These are phyloP conservation scores for Stigmatopora argus DNA, from an alignment of 2,113 vertebrate species.

Conservation along the genomic window DNA sequence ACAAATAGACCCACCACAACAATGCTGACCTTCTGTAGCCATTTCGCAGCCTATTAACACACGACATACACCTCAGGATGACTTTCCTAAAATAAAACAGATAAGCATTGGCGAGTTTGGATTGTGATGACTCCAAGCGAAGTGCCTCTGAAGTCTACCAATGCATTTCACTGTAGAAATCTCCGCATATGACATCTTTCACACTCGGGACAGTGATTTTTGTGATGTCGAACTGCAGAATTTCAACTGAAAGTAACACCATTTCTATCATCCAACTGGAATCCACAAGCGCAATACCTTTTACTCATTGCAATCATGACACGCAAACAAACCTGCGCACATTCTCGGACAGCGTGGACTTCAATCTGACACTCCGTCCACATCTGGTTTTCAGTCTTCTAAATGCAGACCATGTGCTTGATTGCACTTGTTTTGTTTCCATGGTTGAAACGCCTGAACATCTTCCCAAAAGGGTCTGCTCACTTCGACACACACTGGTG, in stretches of 20 bases:
- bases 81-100: slow-evolving; percentile 40
- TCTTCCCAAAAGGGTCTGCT: slow-evolving; percentile 32
- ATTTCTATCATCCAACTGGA: too few relatives aligned
- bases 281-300: too few relatives aligned
- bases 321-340: slow-evolving; percentile 15
- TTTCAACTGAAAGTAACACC: not conserved
- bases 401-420: slow-evolving; percentile 16
- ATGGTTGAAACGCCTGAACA: not conserved
- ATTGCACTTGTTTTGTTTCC: slow-evolving; percentile 28
- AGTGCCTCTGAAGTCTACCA: slow-evolving; percentile 8
- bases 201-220: not conserved
- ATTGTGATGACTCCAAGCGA: slow-evolving; percentile 8
- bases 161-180: not conserved
- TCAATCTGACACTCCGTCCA: slow-evolving; percentile 11
- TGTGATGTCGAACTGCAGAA: not conserved
- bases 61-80: slow-evolving; percentile 8
- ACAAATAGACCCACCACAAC: slow-evolving; percentile 24
- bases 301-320: too few relatives aligned
- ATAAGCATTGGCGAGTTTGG: slow-evolving; percentile 25
- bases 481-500: slow-evolving; percentile 15
- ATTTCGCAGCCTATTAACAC: slow-evolving; percentile 12
- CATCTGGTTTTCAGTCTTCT: slow-evolving; percentile 31
- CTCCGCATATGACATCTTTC: not conserved
- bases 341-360: not conserved
- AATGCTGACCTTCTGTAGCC: slow-evolving; percentile 24